A percentile compares a stretch with the other conserved stretches of the same genome.
These are phyloP conservation scores for Agraylea sexmaculata DNA, from an alignment of 1,140 invertebrate genomes.

Conservation along the genomic window DNA sequence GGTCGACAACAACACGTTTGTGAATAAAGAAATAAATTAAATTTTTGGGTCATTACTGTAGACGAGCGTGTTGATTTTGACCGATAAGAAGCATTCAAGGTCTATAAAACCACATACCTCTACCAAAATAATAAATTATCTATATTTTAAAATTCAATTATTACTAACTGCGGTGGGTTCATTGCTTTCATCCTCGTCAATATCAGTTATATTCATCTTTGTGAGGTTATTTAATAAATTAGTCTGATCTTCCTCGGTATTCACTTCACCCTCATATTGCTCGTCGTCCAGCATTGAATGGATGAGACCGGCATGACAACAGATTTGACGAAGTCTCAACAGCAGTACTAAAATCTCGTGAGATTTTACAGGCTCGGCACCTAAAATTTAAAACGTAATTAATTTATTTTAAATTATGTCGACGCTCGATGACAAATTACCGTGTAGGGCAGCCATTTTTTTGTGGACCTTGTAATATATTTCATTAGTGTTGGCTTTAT, in stretches of 20 bases:
- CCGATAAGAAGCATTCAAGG: too few species aligned
- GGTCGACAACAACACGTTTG: too few species aligned
- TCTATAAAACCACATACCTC: too few species aligned
- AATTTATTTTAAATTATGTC: too few species aligned
- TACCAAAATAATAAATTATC: too few species aligned
- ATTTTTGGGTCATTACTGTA: too few species aligned
- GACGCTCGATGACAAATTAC: too few species aligned
- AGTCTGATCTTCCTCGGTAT: slow-evolving; percentile 32
- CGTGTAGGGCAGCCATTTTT: slow-evolving; percentile 45
- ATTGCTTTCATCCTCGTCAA: slow-evolving; percentile 30
- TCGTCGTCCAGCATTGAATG: slow-evolving; percentile 49
- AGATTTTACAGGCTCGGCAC: slow-evolving; percentile 48
- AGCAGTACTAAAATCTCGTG: slow-evolving; percentile 72
- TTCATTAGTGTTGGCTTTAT: slow-evolving; percentile 31
- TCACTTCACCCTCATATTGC: slow-evolving; percentile 28
- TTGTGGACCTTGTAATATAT: slow-evolving; percentile 45
- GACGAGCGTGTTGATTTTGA: too few species aligned
- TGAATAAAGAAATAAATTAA: too few species aligned
- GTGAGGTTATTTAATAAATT: slow-evolving; percentile 51
- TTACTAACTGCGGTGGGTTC: slow-evolving; percentile 6
- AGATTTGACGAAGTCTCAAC: slow-evolving; percentile 75
- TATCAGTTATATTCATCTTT: slow-evolving; percentile 45
- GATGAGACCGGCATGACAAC: slow-evolving; percentile 77
- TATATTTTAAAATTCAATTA: too few species aligned
- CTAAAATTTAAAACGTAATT: slow-evolving; percentile 14